A percentile compares a stretch with the other conserved stretches of the same genome.
Conservation (phyloP, 1,140 invertebrate genomes). For the Anthonomus grandis region DNA sequence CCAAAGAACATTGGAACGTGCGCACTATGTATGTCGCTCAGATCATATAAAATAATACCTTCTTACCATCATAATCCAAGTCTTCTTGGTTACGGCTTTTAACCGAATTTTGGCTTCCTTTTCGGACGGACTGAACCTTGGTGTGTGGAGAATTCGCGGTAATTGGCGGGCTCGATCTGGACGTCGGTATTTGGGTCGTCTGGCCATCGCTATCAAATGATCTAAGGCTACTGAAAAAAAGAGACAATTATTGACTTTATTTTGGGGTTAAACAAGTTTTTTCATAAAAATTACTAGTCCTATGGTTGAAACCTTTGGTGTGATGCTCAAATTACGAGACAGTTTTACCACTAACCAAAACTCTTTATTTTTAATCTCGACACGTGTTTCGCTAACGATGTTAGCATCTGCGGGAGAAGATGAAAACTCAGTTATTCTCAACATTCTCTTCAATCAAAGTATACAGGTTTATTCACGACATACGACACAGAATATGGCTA, state of each 20-base stretch:
- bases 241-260: slow-evolving; percentile 10
- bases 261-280: neutral
- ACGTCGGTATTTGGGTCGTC: slow-evolving; percentile 16
- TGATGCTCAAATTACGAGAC: neutral
- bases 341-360: neutral
- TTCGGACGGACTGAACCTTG: slow-evolving; percentile 29
- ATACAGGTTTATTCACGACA: too few relatives aligned
- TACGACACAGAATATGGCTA: too few relatives aligned
- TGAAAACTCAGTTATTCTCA: too few relatives aligned
- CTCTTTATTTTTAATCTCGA: too few relatives aligned
- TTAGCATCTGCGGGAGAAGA: too few relatives aligned
- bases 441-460: too few relatives aligned
- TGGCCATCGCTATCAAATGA: slow-evolving; percentile 35
- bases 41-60: neutral
- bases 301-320: neutral
- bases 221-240: slow-evolving; percentile 35
- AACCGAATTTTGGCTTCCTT: slow-evolving; percentile 19
- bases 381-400: too few relatives aligned
- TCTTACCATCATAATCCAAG: slow-evolving; percentile 45
- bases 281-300: neutral
- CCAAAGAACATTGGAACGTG: neutral
- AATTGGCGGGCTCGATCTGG: slow-evolving; percentile 15
- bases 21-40: too few relatives aligned
- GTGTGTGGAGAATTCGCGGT: slow-evolving; percentile 10
- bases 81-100: slow-evolving; percentile 23